Percentiles rank a stretch among this genome's conserved stretches.
Conservation (phyloP, 2,888 invertebrate genomes). For the Eilema caniola region DNA sequence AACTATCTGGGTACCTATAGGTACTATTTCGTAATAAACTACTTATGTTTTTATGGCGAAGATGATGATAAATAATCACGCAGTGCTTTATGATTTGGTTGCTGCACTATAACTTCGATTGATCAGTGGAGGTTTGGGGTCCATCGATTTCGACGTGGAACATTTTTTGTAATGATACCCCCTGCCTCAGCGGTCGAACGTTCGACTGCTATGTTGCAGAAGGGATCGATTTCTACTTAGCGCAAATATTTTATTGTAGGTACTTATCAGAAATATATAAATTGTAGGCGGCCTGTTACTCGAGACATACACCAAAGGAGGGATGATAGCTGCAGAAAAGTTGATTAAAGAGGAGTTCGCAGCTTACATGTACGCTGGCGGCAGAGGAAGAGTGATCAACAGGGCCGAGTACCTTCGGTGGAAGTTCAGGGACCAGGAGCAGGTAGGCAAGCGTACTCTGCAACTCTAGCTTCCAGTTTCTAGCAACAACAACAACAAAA, state of each 20-base stretch:
- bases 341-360: constrained; percentile 95
- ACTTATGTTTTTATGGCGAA: too few species aligned
- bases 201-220: too few species aligned
- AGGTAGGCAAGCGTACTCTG: constrained; percentile 75
- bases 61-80: too few species aligned
- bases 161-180: too few species aligned
- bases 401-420: constrained; percentile 95
- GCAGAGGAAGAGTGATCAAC: constrained; percentile 94
- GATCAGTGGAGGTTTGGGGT: too few species aligned
- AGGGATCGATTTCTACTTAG: background rate
- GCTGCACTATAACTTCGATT: too few species aligned
- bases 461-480: too few species aligned
- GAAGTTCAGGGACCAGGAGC: constrained; percentile 95
- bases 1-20: too few species aligned
- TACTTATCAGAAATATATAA: background rate
- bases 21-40: too few species aligned
- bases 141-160: too few species aligned
- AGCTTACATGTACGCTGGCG: constrained; percentile 95
- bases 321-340: constrained; percentile 94
- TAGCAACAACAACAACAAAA: too few species aligned
- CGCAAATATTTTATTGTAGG: background rate
- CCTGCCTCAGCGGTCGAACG: background rate
- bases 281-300: constrained; percentile 92
- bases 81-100: too few species aligned
- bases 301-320: constrained; percentile 94